Percentiles rank a stretch among this genome's conserved stretches.
Conservation (phyloP, 2,888 invertebrate genomes). For the Drosophila prostipennis region DNA sequence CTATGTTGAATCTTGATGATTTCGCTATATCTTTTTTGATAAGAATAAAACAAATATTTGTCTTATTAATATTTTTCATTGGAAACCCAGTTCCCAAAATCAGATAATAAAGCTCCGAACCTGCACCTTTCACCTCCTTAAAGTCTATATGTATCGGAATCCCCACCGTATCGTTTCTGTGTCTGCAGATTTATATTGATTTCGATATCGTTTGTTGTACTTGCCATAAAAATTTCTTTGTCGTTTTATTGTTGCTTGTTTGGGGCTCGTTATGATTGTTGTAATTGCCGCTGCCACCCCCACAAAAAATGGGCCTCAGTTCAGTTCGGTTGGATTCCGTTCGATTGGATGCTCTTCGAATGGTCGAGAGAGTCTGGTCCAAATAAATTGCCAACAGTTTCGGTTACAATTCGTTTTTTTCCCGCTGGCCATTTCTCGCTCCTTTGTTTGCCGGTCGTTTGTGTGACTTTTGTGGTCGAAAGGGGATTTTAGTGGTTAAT, state of each 20-base stretch:
- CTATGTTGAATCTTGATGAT: neutral
- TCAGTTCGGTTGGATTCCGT: conserved; percentile 47
- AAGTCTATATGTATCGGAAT: conserved; percentile 4
- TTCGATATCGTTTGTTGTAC: conserved; percentile 25
- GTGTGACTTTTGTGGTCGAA: conserved; percentile 52
- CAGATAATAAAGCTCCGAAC: neutral
- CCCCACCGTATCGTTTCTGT: conserved; percentile 17
- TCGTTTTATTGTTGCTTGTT: conserved; percentile 33
- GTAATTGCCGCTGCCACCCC: conserved; percentile 48
- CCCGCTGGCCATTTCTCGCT: conserved; percentile 10
- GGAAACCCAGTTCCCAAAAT: neutral
- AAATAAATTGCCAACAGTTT: conserved; percentile 47
- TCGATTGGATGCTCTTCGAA: conserved; percentile 45
- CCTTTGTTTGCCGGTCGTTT: conserved; percentile 37
- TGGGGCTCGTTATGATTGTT: conserved; percentile 51
- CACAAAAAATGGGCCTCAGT: conserved; percentile 21
- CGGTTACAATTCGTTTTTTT: conserved; percentile 41
- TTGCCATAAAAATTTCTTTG: conserved; percentile 30
- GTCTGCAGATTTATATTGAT: conserved; percentile 28
- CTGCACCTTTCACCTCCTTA: neutral
- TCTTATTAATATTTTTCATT: neutral
- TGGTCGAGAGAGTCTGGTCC: conserved; percentile 37
- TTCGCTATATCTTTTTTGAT: neutral
- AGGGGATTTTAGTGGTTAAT: conserved; percentile 50
- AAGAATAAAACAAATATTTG: neutral